Base-by-base conservation (phyloP, 2,888 invertebrate species). In the Hyposoter dolosus region DNA sequence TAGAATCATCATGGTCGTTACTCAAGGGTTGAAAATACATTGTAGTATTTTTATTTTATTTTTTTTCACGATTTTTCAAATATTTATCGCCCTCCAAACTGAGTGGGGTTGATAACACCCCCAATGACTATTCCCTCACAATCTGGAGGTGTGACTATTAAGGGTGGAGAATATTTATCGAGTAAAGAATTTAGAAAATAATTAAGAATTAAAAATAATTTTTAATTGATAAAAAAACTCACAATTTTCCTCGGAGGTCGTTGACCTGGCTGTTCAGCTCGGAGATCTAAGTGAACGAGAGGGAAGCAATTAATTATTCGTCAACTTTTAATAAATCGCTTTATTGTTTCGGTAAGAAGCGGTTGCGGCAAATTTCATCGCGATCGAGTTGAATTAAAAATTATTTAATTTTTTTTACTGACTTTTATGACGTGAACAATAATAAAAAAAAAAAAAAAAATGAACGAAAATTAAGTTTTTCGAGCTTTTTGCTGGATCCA, bases 221-320 rank as follows among this genome's bases (percentile, higher is more conserved):
- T 28, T 28, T 28, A 28, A 28, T 28, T 28, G 28, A 28, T 1
- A 28, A 98, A 96, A 96, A 99, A 95, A 98, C 98, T 98, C 96
- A 98, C 98, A 99, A 99, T 97, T 99, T 99, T 95, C 99, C 99
- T 96, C 99, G 98, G 95, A 99, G 98, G 96, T 99, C 99, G 95
- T 99, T 99, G 94, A 99, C 99, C 96, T 99, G 99, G 95, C 98
- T 97, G 96, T 99, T 99, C 95, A 99, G 97, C 96, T 99, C 99
- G 95, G 98, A 96, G 96, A 99, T 99, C 99, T 99, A 95, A 35
- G 43, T 65, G 53, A 69, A 83, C 53, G 77, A 76, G 68, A 76
- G 80, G 40, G 68, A 68, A 53, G 15, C 35, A 79, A 69, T 84
- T 84, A 83, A 79, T 71, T 40, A 6, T 68, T 35, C 71, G 72